Evolutionary conservation across 2,888 invertebrate genomes (phyloP).

Genomic region (Rhynchonema sp.): DNA sequence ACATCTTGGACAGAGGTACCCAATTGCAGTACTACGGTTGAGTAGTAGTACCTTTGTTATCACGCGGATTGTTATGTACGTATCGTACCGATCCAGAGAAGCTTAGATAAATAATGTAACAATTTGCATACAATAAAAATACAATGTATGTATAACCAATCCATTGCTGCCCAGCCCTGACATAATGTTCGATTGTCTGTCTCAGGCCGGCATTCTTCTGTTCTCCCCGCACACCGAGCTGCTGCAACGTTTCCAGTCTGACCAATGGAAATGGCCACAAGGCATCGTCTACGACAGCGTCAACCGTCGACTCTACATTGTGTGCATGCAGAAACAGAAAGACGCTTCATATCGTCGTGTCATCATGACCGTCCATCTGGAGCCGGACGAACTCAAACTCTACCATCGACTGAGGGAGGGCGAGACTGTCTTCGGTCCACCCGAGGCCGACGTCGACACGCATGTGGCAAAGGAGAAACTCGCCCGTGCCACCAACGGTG

Average conservation of each 20-base stretch:
- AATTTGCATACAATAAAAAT: no score
- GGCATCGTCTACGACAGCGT: conserved; percentile 7
- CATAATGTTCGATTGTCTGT: no score
- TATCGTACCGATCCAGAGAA: no score
- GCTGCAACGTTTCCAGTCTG: background rate
- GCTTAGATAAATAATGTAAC: no score
- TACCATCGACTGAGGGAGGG: background rate
- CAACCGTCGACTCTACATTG: background rate
- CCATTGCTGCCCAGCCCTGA: no score
- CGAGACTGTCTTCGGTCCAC: background rate
- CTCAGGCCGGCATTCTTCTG: conserved; percentile 6
- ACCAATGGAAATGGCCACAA: conserved; percentile 9
- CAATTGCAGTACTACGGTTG: no score
- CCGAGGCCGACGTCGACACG: background rate
- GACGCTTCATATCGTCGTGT: background rate
- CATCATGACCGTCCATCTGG: background rate
- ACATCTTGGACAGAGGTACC: no score
- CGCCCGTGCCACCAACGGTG: background rate
- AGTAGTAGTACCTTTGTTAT: no score
- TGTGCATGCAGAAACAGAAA: background rate
- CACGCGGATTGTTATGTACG: no score
- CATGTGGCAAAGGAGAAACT: conserved; percentile 6
- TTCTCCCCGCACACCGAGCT: conserved; percentile 7
- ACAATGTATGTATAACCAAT: no score
- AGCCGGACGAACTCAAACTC: background rate